Conservation (phyloP, 2,888 invertebrate genomes). For the Leucophenga maculata region DNA sequence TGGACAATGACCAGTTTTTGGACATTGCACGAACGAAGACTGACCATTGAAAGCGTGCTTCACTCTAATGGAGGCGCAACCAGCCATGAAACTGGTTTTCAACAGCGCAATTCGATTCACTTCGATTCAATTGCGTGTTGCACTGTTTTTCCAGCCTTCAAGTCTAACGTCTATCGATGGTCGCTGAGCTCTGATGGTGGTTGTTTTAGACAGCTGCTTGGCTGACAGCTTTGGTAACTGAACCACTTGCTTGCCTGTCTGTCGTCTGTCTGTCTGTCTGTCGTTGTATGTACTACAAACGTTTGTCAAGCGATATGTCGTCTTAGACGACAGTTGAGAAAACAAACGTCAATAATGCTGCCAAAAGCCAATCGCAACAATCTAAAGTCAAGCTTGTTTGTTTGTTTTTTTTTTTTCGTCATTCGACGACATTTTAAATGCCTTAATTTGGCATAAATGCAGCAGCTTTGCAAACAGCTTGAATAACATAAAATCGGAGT, state of each 20-base stretch:
- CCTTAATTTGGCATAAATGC: conserved; percentile 41
- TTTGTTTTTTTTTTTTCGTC: not conserved
- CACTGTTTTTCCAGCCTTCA: not conserved
- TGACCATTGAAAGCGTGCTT: too few species aligned
- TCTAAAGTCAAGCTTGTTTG: not conserved
- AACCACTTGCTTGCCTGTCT: conserved; percentile 29
- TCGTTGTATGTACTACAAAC: conserved; percentile 21
- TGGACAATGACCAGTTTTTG: conserved; percentile 1
- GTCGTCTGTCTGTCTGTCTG: conserved; percentile 28
- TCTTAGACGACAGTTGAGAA: not conserved
- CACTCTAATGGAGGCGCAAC: not conserved
- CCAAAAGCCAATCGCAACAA: not conserved
- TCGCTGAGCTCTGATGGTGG: too few species aligned
- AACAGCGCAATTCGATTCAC: too few species aligned
- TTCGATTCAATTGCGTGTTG: conserved; percentile 3
- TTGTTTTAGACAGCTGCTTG: conserved; percentile 8
- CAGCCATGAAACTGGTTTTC: conserved; percentile 15
- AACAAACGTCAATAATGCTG: not conserved
- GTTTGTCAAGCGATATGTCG: conserved; percentile 41
- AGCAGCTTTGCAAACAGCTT: not conserved
- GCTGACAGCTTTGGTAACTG: conserved; percentile 15
- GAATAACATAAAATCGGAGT: not conserved
- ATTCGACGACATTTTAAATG: conserved; percentile 32
- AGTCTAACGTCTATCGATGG: too few species aligned
- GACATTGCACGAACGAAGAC: too few species aligned